Conservation (phyloP, 2,797 vertebrate species). For the Lycodopsis pacificus region DNA sequence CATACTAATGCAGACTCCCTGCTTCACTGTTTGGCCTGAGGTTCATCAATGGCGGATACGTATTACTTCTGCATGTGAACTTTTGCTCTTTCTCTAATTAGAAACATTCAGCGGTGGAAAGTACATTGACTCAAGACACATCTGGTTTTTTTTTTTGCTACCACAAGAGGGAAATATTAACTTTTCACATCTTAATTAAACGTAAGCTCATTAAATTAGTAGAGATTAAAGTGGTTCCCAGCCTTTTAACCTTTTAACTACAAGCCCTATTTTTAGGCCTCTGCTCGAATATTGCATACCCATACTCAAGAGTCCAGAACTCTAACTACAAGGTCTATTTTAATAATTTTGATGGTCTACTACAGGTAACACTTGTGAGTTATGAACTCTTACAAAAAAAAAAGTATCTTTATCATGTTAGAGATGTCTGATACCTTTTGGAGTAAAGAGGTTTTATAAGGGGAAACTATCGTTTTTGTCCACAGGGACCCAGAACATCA, state of each 20-base stretch:
- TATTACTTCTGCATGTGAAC: background rate
- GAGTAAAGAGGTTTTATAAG: background rate
- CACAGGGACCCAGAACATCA: background rate
- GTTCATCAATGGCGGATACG: background rate
- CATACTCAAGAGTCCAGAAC: too few species aligned
- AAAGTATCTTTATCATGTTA: background rate
- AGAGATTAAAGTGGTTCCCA: background rate
- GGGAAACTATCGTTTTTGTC: background rate
- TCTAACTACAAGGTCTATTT: too few species aligned
- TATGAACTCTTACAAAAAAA: background rate
- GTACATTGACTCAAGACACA: background rate
- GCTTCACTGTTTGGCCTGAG: constrained; percentile 2
- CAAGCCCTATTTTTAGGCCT: too few species aligned
- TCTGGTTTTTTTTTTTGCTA: background rate
- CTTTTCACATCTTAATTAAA: background rate
- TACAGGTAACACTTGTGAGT: background rate
- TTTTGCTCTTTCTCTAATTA: background rate
- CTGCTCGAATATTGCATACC: too few species aligned
- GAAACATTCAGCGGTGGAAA: background rate
- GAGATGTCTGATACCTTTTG: background rate
- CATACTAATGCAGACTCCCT: constrained; percentile 59
- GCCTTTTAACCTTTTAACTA: background rate
- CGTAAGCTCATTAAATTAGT: background rate
- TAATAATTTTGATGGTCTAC: too few species aligned
- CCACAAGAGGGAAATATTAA: background rate